Percentiles rank a stretch among this genome's conserved stretches.
Conservation (phyloP, 2,797 vertebrate genomes). For the Hipposideros larvatus region DNA sequence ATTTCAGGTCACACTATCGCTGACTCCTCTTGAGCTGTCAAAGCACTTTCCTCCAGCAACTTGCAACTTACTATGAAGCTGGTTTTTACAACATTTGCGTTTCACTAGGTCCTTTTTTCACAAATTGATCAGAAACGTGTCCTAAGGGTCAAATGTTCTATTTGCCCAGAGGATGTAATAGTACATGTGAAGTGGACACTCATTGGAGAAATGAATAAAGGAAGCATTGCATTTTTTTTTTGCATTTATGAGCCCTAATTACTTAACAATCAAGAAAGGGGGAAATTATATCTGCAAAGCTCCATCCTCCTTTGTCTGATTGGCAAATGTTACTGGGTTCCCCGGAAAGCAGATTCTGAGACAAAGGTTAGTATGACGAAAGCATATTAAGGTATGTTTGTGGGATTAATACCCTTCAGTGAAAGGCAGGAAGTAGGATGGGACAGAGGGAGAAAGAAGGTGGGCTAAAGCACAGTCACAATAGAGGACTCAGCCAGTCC, state of each 20-base stretch:
- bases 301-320: neutral
- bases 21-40: neutral
- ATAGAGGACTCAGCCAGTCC: neutral
- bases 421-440: neutral
- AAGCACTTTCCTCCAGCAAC: neutral
- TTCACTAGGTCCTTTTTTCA: neutral
- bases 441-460: neutral
- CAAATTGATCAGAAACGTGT: neutral
- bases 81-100: neutral
- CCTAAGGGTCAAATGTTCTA: neutral
- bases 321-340: neutral
- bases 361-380: neutral
- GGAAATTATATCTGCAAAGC: neutral
- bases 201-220: neutral
- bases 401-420: neutral
- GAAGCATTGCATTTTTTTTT: neutral
- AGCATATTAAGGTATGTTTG: neutral
- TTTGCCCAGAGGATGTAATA: neutral
- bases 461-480: neutral
- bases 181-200: neutral
- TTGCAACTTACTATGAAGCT: neutral
- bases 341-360: neutral
- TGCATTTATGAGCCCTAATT: neutral
- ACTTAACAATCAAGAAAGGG: constrained; percentile 5
- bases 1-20: neutral